Evolutionary conservation across 2,888 invertebrate genomes (phyloP), one percentile per base, ranked within the genome.

Genomic region (Listrodromus nycthemerus): DNA sequence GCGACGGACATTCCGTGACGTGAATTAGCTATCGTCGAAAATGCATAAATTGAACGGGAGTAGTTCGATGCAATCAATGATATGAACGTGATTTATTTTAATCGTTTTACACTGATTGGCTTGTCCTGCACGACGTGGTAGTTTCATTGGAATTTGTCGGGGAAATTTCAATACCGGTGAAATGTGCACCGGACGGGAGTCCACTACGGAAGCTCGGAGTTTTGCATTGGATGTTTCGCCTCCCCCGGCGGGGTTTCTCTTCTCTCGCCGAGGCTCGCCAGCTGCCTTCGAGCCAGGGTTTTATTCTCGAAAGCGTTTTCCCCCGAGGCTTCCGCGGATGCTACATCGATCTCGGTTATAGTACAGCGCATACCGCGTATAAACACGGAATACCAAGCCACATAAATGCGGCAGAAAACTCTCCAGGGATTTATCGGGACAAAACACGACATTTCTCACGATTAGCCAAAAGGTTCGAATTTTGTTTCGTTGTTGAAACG

Each of bases 261-360:
- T 84, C 73, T 78, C 45, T 74, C 55, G 41, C 41, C 63, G 55
- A 10, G 21, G 50, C 65, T 65, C 80, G 74, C 70, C 55, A 33
- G 77, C 48, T 73, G 70, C 76, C 79, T 65, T 61, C n/a, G 16
- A 16, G 27, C 58, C 33, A 13, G 61, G 73, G 37, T 70, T 78
- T 78, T 63, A 78, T 78, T 70, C 70, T 33, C 86, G 78, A 75
- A 75, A 81, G 65, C 74, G 65, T 80, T 85, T 80, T 74, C 80
- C 85, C 78, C 71, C 74, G 58, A 65, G 78, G 63, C 73, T 73
- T 73, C 61, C 82, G 73, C 63, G 41, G 10, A 48, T 69, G 33
- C 41, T 58, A 50, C 27, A 76, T 73, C 52, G 67, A 66, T 76
- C 50, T 50, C 50, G 75, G 27, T 66, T 63, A 27, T 63, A n/a